Conservation (phyloP, 2,888 invertebrate genomes). For the Nomada fabriciana region DNA sequence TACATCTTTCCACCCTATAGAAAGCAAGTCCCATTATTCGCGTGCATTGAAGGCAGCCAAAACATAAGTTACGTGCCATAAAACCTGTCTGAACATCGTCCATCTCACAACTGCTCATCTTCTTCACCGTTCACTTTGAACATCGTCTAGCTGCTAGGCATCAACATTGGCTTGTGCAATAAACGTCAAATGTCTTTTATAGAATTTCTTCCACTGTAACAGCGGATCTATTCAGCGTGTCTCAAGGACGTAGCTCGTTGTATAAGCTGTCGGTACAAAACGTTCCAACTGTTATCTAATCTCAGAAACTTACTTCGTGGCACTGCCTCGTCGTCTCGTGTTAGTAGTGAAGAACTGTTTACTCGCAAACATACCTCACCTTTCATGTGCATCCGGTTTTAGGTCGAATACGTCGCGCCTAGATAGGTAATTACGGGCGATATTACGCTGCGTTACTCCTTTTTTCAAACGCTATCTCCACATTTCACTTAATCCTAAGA, state of each 20-base stretch:
- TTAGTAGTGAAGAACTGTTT: constrained; percentile 67
- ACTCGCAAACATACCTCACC: constrained; percentile 57
- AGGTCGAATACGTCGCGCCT: constrained; percentile 4
- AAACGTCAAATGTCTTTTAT: constrained; percentile 59
- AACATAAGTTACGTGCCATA: constrained; percentile 38
- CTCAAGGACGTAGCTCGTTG: constrained; percentile 55
- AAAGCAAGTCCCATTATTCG: not conserved
- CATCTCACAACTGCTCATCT: constrained; percentile 22
- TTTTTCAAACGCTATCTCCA: not conserved
- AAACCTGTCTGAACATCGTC: constrained; percentile 13
- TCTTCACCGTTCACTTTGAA: constrained; percentile 40
- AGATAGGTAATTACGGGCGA: not conserved
- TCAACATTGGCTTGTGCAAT: constrained; percentile 45
- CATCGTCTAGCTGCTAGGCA: constrained; percentile 3
- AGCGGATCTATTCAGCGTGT: constrained; percentile 12
- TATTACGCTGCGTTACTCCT: not conserved
- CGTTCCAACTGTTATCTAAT: constrained; percentile 69
- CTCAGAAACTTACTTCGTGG: constrained; percentile 51
- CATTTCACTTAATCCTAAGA: not conserved
- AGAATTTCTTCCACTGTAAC: constrained; percentile 27
- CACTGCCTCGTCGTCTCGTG: constrained; percentile 26
- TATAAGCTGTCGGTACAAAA: constrained; percentile 56
- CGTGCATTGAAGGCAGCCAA: not conserved
- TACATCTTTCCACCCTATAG: no score
- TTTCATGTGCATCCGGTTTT: constrained; percentile 48